Evolutionary conservation across 2,113 vertebrate genomes (phyloP), one percentile per base, ranked within the genome.

Genomic region (Setophaga kirtlandii): DNA sequence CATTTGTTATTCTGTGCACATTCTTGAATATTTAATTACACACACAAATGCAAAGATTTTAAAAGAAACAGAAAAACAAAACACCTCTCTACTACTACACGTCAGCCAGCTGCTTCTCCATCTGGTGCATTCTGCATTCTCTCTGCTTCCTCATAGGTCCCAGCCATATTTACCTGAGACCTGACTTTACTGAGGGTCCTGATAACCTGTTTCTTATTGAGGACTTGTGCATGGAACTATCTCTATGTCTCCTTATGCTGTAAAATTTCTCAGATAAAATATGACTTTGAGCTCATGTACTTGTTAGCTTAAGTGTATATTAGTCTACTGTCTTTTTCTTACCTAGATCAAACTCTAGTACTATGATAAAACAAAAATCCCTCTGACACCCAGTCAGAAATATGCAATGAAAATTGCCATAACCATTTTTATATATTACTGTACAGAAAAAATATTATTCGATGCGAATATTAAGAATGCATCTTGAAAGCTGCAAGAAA

Each of bases 61-160:
- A 74, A 92, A 92, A 90, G 55, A 89, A 69, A 31, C 7, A 69
- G n/a, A 62, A 90, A 78, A 95, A 11, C 35, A 63, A 81, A 87
- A 44, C 21, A 89, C 42, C 58, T 82, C 93, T 87, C 27, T 87
- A 30, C 10, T 56, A 21, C 31, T 82, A 64, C 44, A 64, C n/a
- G 71, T 79, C 76, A 91, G 64, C 35, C 87, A 97, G 60, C 60
- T 95, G 80, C 53, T 82, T 89, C 65, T 89, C 77, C 89, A 89
- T 93, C 87, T 93, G 87, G 44, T 69, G 30, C 37, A n/a, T 78
- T 91, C 78, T 84, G 22, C 41, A n/a, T 74, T 91, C 74, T 81
- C 25, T 55, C 44, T 3, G 1, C 60, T 63, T 77, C 68, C 44
- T 78, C 44, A n/a, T 5, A 75, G 25, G 25, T 19, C 73, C 39